Evolutionary conservation across 2,888 invertebrate species (phyloP).

Genomic region (Agrochola lychnidis): DNA sequence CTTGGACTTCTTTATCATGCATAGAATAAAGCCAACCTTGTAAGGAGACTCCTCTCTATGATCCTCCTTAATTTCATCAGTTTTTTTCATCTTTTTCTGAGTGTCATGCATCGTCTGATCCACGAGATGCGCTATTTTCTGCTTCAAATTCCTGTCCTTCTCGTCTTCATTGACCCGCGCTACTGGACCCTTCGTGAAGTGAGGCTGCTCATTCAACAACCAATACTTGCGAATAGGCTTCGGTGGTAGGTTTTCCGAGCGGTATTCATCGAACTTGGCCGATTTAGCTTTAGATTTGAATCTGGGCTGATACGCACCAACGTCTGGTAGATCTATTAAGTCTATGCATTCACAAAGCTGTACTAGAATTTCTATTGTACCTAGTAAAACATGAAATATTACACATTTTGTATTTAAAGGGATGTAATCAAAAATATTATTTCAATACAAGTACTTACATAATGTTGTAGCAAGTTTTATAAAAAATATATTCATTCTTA

Average conservation of each 20-base stretch:
- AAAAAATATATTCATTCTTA: slow-evolving; percentile 71
- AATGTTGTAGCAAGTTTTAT: slow-evolving; percentile 59
- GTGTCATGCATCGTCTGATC: slow-evolving; percentile 81
- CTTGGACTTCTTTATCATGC: slow-evolving; percentile 82
- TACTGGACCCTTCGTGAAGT: not conserved
- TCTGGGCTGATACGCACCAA: not conserved
- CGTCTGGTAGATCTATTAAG: slow-evolving; percentile 64
- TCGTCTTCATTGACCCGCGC: slow-evolving; percentile 43
- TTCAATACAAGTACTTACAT: slow-evolving; percentile 68
- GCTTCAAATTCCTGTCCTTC: slow-evolving; percentile 78
- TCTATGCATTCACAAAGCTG: slow-evolving; percentile 65
- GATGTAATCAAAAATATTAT: not conserved
- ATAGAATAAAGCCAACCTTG: slow-evolving; percentile 81
- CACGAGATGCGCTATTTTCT: slow-evolving; percentile 79
- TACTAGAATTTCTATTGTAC: slow-evolving; percentile 57
- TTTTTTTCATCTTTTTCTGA: slow-evolving; percentile 73
- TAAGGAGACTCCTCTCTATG: slow-evolving; percentile 74
- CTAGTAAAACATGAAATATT: slow-evolving; percentile 49
- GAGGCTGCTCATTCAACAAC: slow-evolving; percentile 21
- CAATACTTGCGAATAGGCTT: slow-evolving; percentile 53
- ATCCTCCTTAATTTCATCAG: slow-evolving; percentile 72
- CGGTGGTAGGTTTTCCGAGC: not conserved
- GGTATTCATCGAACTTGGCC: slow-evolving; percentile 16
- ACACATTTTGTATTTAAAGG: not conserved
- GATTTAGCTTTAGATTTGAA: not conserved